phyloP scores from a whole-genome alignment of 2,113 vertebrate genomes.

The Oreocharis arfaki region DNA sequence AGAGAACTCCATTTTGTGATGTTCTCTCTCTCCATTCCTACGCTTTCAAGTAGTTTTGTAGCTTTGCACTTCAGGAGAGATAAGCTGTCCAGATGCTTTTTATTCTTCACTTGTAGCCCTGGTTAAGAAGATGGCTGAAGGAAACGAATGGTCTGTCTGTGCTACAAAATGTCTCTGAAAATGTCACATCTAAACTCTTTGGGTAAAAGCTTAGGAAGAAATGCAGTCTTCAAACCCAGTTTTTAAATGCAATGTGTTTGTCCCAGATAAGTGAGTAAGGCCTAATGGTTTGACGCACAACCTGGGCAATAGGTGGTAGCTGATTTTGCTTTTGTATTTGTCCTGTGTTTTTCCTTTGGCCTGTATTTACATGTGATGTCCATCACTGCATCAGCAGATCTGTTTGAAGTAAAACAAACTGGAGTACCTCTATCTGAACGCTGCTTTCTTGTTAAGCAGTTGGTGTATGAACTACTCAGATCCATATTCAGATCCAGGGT shows the following conservation, averaged over 20 bases:
- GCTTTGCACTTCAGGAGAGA: neutral
- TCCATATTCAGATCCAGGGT: neutral
- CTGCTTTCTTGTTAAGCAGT: neutral
- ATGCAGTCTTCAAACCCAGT: neutral
- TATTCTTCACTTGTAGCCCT: neutral
- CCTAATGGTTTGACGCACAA: neutral
- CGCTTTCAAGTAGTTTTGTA: neutral
- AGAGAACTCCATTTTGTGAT: neutral
- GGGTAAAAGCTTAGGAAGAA: conserved; percentile 3
- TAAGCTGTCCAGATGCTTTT: neutral
- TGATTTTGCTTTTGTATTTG: neutral
- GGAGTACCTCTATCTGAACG: neutral
- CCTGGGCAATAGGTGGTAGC: neutral
- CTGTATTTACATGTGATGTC: neutral
- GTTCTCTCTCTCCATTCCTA: neutral
- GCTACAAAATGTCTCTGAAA: neutral
- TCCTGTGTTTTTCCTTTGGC: neutral
- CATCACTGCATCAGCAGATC: neutral
- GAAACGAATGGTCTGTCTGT: neutral
- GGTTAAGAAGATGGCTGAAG: neutral
- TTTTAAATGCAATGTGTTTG: neutral
- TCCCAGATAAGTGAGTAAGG: neutral
- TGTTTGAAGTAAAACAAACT: neutral
- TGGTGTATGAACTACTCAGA: neutral
- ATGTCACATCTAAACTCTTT: neutral